Base-by-base conservation (phyloP, 2,888 invertebrate genomes). In the Eupithecia inturbata region DNA sequence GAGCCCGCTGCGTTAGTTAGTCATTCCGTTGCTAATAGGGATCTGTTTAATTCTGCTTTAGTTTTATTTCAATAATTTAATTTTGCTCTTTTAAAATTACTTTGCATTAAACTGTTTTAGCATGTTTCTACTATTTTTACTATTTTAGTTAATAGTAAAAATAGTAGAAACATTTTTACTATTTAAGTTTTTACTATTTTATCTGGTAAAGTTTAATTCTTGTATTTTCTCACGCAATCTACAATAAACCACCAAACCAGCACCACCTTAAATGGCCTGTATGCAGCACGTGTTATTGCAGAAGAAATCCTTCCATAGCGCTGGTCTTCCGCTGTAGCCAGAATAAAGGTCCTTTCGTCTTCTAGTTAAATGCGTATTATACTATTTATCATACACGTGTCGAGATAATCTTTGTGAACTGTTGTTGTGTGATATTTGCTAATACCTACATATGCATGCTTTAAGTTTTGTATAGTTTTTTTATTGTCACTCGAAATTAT, bases 11-110 rank as follows among this genome's bases (percentile, higher is more conserved):
- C 33, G 67, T 67, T 67, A 45, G 45, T 31, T 60, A 39, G 31
- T 19, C 41, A 67, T 73, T 69, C 41, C 10, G 22, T 41, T 70
- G 64, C 64, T 33, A 64, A 64, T 63, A 36, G 64, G 64, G 22
- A 36, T 64, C 31, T 64, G 36, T n/a, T 64, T 64, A n/a, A 36
- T 36, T 36, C n/a, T 22, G 26, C 31, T 41, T 45, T 39, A 69
- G 26, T 60, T 63, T n/a, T n/a, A 36, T 33, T n/a, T 36, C 12
- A 26, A 26, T 12, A 22, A 22, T 22, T 26, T 5, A 12, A n/a
- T 57, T 62, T 10, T 3, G 39, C 64, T 53, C 10, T 53, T 53
- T 53, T 22, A 22, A 49, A 53, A 53, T 3, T 3, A 53, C 9
- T 53, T 22, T 26, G 4, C 14, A 12, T 26, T 57, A 26, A 26